Evolutionary conservation across 2,113 vertebrate genomes (phyloP).

Genomic region (Hydropotes inermis): DNA sequence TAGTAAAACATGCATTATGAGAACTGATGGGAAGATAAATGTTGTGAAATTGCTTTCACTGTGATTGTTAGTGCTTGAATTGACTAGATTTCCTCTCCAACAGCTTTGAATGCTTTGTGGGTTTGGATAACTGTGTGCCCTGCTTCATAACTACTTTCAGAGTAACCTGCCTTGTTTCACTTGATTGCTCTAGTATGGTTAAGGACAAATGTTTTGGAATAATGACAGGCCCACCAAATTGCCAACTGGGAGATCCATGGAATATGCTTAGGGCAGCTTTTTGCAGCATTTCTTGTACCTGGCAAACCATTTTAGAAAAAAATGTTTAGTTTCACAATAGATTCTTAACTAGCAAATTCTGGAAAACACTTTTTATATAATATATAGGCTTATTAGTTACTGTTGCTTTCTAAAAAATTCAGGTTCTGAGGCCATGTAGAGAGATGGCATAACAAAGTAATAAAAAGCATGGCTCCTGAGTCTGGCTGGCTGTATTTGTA

Average conservation of each 20-base stretch:
- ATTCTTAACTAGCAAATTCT: background rate
- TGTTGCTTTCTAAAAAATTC: background rate
- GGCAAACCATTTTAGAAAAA: background rate
- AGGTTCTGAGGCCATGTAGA: background rate
- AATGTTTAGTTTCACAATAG: background rate
- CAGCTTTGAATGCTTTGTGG: background rate
- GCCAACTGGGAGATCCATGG: background rate
- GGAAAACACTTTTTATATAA: background rate
- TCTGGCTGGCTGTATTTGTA: background rate
- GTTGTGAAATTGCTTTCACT: constrained; percentile 7
- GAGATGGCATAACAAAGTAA: background rate
- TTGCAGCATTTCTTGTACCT: background rate
- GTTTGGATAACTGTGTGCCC: background rate
- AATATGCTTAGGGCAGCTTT: constrained; percentile 27
- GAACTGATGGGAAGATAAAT: constrained; percentile 17
- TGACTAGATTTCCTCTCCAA: constrained; percentile 16
- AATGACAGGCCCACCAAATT: background rate
- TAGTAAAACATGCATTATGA: background rate
- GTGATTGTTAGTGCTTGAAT: background rate
- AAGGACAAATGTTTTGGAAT: constrained; percentile 40
- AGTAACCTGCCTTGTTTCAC: constrained; percentile 54
- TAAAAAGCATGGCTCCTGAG: background rate
- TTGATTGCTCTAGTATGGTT: constrained; percentile 25
- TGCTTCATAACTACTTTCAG: constrained; percentile 44
- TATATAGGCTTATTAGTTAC: background rate